Base-by-base conservation (phyloP, 2,888 invertebrate genomes). In the Lasius platythorax region DNA sequence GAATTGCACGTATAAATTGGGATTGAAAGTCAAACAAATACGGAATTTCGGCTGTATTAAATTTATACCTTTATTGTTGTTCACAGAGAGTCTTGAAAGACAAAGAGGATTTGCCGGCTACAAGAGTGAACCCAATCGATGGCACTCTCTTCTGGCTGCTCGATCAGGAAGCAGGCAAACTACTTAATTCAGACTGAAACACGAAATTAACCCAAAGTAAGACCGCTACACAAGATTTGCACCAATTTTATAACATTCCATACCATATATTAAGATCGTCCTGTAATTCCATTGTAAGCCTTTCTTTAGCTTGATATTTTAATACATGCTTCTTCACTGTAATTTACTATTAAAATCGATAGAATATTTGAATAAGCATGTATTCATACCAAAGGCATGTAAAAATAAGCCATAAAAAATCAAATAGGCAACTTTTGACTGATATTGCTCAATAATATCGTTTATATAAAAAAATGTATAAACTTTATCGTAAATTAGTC, bases 1-100 rank as follows among this genome's bases (percentile, higher is more conserved):
- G n/a, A 53, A 72, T 33, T 72, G 53, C 53, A 5, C 53, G 2
- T 23, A 56, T 53, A 11, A 37, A 9, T 28, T 15, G 1, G 4
- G 23, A 18, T 2, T 30, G 53, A 18, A 56, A 72, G 1, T 37
- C 3, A 18, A 70, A 37, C 46, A 33, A n/a, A 12, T 8, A 12
- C 5, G 12, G 46, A 53, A 5, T 9, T 40, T 78, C 1, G 37
- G 4, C 82, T 85, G 79, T 64, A 68, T 89, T 82, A 81, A 72
- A 82, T n/a, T n/a, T 23, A 23, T 23, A 53, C n/a, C 2, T 53
- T 53, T 50, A 15, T 37, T 66, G 28, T 63, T 64, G 18, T 89
- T 96, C 96, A 1, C 95, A 98, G 98, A 96, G 97, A 90, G 97
- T 98, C 85, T 95, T 98, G 84, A 96, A 97, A 88, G 97, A 97